Base-by-base conservation (phyloP, 2,113 vertebrate species). In the Hemibates koningsi region DNA sequence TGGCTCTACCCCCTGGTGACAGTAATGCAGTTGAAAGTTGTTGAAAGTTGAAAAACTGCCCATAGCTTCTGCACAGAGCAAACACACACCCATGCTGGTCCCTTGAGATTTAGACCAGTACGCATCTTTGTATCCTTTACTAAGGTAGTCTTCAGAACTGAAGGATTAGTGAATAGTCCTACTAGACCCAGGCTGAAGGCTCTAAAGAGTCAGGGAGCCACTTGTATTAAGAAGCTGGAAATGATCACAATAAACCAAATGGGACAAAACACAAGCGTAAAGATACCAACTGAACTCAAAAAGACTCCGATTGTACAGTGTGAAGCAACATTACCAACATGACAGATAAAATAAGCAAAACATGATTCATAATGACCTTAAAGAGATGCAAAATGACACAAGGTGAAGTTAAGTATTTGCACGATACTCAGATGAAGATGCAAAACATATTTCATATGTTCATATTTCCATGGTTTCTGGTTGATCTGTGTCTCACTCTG, bases 221-320 rank as follows among this genome's bases (percentile, higher is more conserved):
- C 24, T 76, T 8, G 43, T 19, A 10, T 76, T 48, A 66, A 21
- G 24, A 48, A 16, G 2, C 21, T 27, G 24, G 24, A 29, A 76
- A 76, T 50, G 4, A 50, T 76, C 71, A 76, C 71, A 29, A 48
- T 48, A 29, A 48, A 48, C 41, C 43, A 76, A 48, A 76, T 29
- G 68, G 6, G 68, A 19, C 3, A 48, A 76, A 19, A 29, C 7
- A 5, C 41, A 45, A 45, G n/a, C 1, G 4, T 29, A 50, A 29
- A 32, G 2, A 76, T 32, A 48, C 14, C 38, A 45, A 27, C 5
- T 27, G 21, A 73, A 73, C 41, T 48, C 68, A 73, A 45, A 73
- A 45, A 45, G 13, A 45, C 38, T 73, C 41, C 0, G 1, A 73
- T 0, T 73, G 41, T 48, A 27, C 41, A 29, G 29, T 0, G 3